Evolutionary conservation across 2,888 invertebrate genomes (phyloP), one percentile per base, ranked within the genome.

Genomic region (Calameuta filiformis): DNA sequence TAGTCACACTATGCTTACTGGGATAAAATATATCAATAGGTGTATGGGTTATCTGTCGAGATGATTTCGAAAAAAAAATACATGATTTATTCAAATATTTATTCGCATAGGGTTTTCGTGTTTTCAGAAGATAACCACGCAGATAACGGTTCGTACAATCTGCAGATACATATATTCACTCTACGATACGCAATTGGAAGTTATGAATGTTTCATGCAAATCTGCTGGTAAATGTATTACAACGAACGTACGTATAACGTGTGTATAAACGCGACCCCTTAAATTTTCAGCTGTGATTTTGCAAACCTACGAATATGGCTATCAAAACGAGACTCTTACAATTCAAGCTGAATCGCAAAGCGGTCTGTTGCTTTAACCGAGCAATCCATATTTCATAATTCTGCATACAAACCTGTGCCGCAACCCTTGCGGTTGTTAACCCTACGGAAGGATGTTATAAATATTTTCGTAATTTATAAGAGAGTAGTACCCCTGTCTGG

Each of bases 131-230:
- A 56, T 56, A 56, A 56, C 56, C 23, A 9, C 1, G 23, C 56
- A 23, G 23, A 56, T 56, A 56, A 56, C 56, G 9, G 56, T 23
- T 15, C 9, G 56, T 56, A 56, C 56, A 23, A 56, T 56, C 9
- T 56, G 56, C 23, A 56, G 56, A 56, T 56, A 56, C 56, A 56
- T 56, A 56, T 56, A 56, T 56, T 56, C 23, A 56, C 9, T 56
- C 9, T 56, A 56, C 56, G 1, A 40, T 40, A 40, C 75, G 30
- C 74, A 35, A 40, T 68, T 76, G 77, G 80, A 81, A 81, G 80
- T 81, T 80, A 81, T 81, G 80, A 81, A 80, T 81, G 81, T 80
- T 81, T 81, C 80, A 81, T 80, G 80, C 76, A 75, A 78, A 79
- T 56, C 23, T 23, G 1, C 0, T 56, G 56, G 56, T 56, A 56